Base-by-base conservation (phyloP, 2,113 vertebrate species). In the Grammomys surdaster region DNA sequence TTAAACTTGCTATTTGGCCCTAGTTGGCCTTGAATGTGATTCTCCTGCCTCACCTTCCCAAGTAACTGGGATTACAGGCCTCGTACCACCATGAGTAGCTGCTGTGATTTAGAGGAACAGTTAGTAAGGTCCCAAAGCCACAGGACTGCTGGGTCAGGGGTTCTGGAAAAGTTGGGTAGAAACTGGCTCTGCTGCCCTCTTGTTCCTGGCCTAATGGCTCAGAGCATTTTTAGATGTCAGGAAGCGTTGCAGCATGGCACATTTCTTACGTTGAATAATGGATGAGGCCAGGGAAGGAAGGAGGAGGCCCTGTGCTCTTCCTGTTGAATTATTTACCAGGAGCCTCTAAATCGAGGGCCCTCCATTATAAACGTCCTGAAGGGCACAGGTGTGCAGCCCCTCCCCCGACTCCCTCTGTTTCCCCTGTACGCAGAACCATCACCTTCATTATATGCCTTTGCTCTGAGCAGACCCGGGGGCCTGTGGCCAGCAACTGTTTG, bases 261-360 rank as follows among this genome's bases (percentile, higher is more conserved):
- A 97, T 97, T 48, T 96, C 94, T 98, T 97, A 96, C 91, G 91
- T 94, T 99, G 97, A 98, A 99, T 98, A 98, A 98, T 99, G 95
- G 91, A 99, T 98, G 96, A 98, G 81, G 63, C 85, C 65, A 33
- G 85, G 93, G 97, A 98, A 98, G 40, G 40, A 40, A 40, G 40
- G 40, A 40, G 40, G 40, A 40, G 98, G 97, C 1, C 81, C 95
- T 97, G 97, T 97, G 94, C 93, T 97, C 97, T 95, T 97, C 97
- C 93, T 96, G 90, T 93, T 98, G 96, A 97, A 98, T 98, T 97
- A 98, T 98, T 98, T 94, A 98, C 97, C 95, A 96, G 95, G 91
- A 97, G 95, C 94, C 95, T 97, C 97, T 96, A 90, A 95, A 94
- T 91, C 94, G 94, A 97, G 96, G 75, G 31, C 89, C 93, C 46